A percentile compares a stretch with the other conserved stretches of the same genome.
Evolutionary conservation across 2,888 invertebrate species (phyloP).

Genomic region (Troides aeacus): DNA sequence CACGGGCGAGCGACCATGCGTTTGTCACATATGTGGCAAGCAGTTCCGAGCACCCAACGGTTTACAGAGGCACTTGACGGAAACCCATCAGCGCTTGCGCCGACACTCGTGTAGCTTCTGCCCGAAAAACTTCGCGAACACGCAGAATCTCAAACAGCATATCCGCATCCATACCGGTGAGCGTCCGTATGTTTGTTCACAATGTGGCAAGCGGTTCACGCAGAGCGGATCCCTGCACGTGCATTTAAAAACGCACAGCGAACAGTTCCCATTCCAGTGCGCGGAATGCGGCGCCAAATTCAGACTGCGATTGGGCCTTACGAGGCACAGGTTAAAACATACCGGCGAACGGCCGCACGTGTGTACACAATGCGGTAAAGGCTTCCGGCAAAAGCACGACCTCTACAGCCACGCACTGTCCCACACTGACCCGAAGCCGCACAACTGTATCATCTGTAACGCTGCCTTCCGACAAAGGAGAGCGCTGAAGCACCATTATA

Average conservation of each 20-base stretch:
- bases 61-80: conserved; percentile 80
- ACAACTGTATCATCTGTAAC: conserved; percentile 76
- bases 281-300: conserved; percentile 82
- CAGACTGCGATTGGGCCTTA: conserved; percentile 77
- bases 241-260: conserved; percentile 80
- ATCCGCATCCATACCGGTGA: conserved; percentile 81
- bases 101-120: conserved; percentile 79
- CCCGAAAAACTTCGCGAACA: conserved; percentile 79
- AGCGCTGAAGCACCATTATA: conserved; percentile 55
- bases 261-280: conserved; percentile 79
- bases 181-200: conserved; percentile 77
- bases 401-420: conserved; percentile 75
- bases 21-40: conserved; percentile 84
- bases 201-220: conserved; percentile 83
- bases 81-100: conserved; percentile 82
- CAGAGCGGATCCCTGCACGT: conserved; percentile 83
- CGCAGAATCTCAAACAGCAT: conserved; percentile 81
- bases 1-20: conserved; percentile 83
- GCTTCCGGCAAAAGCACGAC: conserved; percentile 81
- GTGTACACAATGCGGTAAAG: conserved; percentile 78
- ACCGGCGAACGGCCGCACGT: conserved; percentile 82
- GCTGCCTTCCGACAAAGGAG: conserved; percentile 79
- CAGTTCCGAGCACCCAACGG: conserved; percentile 84
- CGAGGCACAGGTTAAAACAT: conserved; percentile 80
- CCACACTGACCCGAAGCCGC: conserved; percentile 78